Conservation (phyloP, 2,888 invertebrate genomes). For the Lepeophtheirus nordmannii region DNA sequence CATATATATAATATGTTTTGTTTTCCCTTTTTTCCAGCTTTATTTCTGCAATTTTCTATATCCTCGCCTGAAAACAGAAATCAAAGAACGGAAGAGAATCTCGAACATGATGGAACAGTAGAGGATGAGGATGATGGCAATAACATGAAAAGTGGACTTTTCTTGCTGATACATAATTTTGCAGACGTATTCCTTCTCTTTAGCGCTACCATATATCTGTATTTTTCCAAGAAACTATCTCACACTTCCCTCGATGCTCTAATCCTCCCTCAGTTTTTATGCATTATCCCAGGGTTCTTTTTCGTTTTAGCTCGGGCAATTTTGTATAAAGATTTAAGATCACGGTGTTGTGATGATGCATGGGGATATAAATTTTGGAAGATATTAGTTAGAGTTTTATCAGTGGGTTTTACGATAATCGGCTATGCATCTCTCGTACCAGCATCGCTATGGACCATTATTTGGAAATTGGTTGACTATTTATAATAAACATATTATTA, state of each 20-base stretch:
- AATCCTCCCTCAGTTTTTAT: conserved; percentile 9
- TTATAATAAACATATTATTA: background rate
- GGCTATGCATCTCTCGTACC: conserved; percentile 5
- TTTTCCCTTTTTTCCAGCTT: too few species aligned
- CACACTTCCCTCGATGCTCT: background rate
- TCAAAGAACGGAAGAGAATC: too few species aligned
- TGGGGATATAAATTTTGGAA: background rate
- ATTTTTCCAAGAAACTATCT: background rate
- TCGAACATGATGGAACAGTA: too few species aligned
- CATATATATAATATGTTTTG: too few species aligned
- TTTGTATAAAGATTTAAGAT: background rate
- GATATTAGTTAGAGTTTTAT: background rate
- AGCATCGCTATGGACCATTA: background rate
- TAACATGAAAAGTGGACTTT: conserved; percentile 15
- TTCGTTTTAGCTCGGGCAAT: conserved; percentile 12
- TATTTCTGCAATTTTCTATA: too few species aligned
- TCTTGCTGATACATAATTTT: conserved; percentile 9
- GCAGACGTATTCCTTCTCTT: conserved; percentile 5
- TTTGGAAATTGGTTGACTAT: conserved; percentile 1
- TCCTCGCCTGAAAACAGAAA: too few species aligned
- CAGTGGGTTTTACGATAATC: background rate
- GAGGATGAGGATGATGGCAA: background rate
- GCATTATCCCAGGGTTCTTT: conserved; percentile 12
- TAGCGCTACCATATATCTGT: conserved; percentile 4
- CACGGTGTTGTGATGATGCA: background rate